These are phyloP conservation scores for Gallinago stenura DNA, from an alignment of 2,797 vertebrate genomes.

Conservation along the genomic window DNA sequence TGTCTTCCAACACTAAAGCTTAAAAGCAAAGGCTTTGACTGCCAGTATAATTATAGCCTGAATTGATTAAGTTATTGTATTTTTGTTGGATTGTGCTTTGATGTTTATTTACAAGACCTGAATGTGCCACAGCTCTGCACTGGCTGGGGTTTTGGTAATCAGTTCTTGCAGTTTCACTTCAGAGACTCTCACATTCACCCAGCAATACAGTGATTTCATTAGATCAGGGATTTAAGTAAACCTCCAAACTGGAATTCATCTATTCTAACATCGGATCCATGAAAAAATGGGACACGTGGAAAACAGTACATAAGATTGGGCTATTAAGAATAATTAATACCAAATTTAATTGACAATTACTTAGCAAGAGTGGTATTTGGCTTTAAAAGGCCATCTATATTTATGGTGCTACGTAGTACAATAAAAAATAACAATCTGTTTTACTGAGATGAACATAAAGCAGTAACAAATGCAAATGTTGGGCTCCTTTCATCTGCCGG, in stretches of 20 bases:
- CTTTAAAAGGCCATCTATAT: constrained; percentile 30
- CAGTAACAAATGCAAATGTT: not conserved
- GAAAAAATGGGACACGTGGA: not conserved
- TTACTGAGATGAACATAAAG: constrained; percentile 17
- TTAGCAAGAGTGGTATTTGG: constrained; percentile 38
- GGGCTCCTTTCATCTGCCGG: not conserved
- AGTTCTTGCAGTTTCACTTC: not conserved
- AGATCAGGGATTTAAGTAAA: not conserved
- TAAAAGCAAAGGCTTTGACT: not conserved
- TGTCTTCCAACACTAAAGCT: not conserved
- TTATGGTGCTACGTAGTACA: constrained; percentile 22
- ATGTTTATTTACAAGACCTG: not conserved
- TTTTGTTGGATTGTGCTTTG: not conserved
- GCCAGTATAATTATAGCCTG: not conserved
- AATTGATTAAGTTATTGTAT: not conserved
- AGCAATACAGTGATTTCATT: not conserved
- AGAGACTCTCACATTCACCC: not conserved
- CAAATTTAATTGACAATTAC: constrained; percentile 45
- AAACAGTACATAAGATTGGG: not conserved
- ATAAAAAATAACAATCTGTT: constrained; percentile 44
- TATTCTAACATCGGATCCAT: not conserved
- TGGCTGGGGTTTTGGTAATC: not conserved
- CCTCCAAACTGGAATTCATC: not conserved
- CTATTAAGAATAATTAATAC: constrained; percentile 60
- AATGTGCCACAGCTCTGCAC: not conserved